Evolutionary conservation across 2,888 invertebrate species (phyloP).

Genomic region (Brenthis daphne): DNA sequence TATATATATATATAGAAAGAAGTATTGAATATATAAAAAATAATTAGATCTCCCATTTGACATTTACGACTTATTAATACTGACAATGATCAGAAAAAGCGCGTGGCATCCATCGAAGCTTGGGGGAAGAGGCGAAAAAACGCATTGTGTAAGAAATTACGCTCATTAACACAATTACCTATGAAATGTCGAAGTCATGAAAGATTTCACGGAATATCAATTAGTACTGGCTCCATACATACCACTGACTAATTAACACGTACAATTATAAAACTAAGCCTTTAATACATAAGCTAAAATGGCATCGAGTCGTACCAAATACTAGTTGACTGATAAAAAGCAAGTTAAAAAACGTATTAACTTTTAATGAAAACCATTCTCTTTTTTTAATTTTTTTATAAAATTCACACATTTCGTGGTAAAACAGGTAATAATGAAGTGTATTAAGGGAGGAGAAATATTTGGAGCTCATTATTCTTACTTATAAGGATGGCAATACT

Average conservation of each 20-base stretch:
- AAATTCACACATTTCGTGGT: conserved; percentile 1
- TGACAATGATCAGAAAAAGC: neutral
- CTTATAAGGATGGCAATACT: neutral
- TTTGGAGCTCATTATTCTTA: neutral
- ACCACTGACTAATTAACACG: conserved; percentile 24
- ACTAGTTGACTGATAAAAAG: neutral
- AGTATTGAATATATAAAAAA: conserved; percentile 15
- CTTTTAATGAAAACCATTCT: neutral
- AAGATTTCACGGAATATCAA: conserved; percentile 25
- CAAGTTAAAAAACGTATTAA: neutral
- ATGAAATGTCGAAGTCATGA: conserved; percentile 13
- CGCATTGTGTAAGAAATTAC: conserved; percentile 16
- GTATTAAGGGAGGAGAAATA: neutral
- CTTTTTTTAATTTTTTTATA: neutral
- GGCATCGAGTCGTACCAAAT: neutral
- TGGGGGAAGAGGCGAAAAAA: conserved; percentile 15
- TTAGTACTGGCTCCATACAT: conserved; percentile 16
- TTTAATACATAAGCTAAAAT: neutral
- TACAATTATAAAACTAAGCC: conserved; percentile 11
- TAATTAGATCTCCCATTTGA: conserved; percentile 12
- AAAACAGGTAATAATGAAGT: neutral
- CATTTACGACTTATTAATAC: conserved; percentile 4
- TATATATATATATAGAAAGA: neutral
- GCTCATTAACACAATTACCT: conserved; percentile 12
- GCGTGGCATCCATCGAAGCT: neutral